A percentile compares a stretch with the other conserved stretches of the same genome.
These are phyloP conservation scores for Tinamus major DNA, from an alignment of 2,797 vertebrate genomes.

Conservation along the genomic window DNA sequence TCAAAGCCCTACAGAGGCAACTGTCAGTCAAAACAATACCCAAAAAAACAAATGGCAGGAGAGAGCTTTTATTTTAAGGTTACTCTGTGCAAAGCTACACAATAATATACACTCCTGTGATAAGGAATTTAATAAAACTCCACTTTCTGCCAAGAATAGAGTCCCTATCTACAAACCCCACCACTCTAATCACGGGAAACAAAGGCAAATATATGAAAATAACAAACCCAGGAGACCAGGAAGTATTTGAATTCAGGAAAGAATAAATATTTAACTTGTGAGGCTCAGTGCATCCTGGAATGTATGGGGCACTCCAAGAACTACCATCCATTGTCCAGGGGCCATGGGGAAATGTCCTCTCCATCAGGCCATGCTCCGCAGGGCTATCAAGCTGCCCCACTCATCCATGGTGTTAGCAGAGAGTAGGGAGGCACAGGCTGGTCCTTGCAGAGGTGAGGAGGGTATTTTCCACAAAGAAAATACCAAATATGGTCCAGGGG, in stretches of 20 bases:
- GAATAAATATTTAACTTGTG: constrained; percentile 68
- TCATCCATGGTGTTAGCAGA: not conserved
- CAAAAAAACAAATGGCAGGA: not conserved
- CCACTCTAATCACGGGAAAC: not conserved
- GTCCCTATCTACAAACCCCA: constrained; percentile 39
- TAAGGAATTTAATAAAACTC: constrained; percentile 55
- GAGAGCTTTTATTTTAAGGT: constrained; percentile 45
- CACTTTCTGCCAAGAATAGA: constrained; percentile 66
- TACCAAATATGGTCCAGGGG: not conserved
- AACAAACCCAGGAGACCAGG: constrained; percentile 47
- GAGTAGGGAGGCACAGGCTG: not conserved
- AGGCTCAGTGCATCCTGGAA: constrained; percentile 55
- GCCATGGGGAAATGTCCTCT: not conserved
- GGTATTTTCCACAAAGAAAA: not conserved
- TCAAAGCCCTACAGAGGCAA: not conserved
- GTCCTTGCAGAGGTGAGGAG: not conserved
- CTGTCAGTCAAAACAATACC: constrained; percentile 35
- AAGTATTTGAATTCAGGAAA: constrained; percentile 52
- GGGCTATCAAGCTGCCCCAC: not conserved
- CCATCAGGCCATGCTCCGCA: not conserved
- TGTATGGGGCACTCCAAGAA: constrained; percentile 38
- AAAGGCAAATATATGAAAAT: constrained; percentile 31
- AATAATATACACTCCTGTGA: not conserved
- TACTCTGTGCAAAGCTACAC: constrained; percentile 8
- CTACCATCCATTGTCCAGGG: not conserved